Evolutionary conservation across 1,140 invertebrate genomes (phyloP).

Genomic region (Mizuhopecten yessoensis): DNA sequence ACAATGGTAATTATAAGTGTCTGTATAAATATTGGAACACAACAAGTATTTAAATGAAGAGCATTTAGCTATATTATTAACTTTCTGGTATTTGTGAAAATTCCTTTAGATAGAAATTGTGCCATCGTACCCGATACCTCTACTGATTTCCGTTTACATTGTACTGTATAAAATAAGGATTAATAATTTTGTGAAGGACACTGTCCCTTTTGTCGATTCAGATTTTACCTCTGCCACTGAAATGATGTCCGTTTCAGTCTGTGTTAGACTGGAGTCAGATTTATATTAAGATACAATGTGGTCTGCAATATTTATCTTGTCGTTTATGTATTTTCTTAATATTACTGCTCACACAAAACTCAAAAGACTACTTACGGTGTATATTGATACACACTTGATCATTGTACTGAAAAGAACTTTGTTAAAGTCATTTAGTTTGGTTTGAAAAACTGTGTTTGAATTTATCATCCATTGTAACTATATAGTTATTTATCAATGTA

Average conservation of each 20-base stretch:
- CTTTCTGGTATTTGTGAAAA: not conserved
- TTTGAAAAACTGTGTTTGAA: too few relatives aligned
- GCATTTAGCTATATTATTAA: not conserved
- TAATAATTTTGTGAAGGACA: not conserved
- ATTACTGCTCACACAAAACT: not conserved
- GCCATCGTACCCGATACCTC: too few relatives aligned
- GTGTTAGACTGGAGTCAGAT: not conserved
- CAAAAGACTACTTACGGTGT: constrained; percentile 19
- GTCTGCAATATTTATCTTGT: constrained; percentile 1
- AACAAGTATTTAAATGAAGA: too few relatives aligned
- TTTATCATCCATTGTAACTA: constrained; percentile 17
- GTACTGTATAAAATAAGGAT: too few relatives aligned
- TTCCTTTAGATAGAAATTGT: not conserved
- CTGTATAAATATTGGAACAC: too few relatives aligned
- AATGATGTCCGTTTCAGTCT: too few relatives aligned
- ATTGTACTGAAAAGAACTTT: not conserved
- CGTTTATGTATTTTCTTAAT: not conserved
- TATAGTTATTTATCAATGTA: constrained; percentile 22
- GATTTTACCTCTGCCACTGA: not conserved
- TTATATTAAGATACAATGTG: not conserved
- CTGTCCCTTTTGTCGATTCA: not conserved
- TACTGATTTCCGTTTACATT: too few relatives aligned
- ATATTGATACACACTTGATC: not conserved
- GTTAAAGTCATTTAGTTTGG: too few relatives aligned
- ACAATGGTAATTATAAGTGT: too few relatives aligned